Evolutionary conservation across 2,888 invertebrate species (phyloP), one percentile per base, ranked within the genome.

Genomic region (Lacanobia oleracea): DNA sequence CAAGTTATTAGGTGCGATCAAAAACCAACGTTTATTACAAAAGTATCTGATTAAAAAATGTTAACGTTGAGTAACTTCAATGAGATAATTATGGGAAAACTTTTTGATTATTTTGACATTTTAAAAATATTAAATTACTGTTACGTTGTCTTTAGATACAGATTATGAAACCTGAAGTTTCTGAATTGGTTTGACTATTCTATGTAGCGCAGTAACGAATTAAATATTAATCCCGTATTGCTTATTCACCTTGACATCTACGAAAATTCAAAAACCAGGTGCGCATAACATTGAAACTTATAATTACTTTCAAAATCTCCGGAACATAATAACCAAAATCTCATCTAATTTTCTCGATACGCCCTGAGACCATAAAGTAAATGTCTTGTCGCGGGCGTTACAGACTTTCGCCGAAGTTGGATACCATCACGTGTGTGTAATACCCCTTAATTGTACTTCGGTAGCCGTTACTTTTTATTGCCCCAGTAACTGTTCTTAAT

Each of bases 381-480:
- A 83, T 70, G 79, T 68, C 75, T 62, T 81, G 75, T 74, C 66
- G 65, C 50, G 64, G 77, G 59, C 66, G 59, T 67, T 57, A 75
- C 57, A 67, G 70, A 72, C 59, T 82, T 79, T 40, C 72, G 79
- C 40, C 72, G 79, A 81, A 85, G 68, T 81, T 78, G 72, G 87
- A 67, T 75, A 72, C 74, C 72, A 82, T 84, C 82, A 84, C 85
- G 83, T 85, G 85, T 85, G 84, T 84, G 86, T 88, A 87, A 90
- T 89, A 87, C 83, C 79, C 82, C 77, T 85, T 90, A 90, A 91
- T 91, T 90, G 89, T 86, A 79, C 85, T 85, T 85, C 85, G 84
- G 81, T 69, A 81, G 80, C 79, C 88, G 80, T 92, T 90, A 89
- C 88, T 88, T 92, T 91, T 92, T 91, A 92, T 90, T 86, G 81